These are phyloP conservation scores for Oceanodroma tethys DNA, from an alignment of 2,113 vertebrate species.

Conservation along the genomic window DNA sequence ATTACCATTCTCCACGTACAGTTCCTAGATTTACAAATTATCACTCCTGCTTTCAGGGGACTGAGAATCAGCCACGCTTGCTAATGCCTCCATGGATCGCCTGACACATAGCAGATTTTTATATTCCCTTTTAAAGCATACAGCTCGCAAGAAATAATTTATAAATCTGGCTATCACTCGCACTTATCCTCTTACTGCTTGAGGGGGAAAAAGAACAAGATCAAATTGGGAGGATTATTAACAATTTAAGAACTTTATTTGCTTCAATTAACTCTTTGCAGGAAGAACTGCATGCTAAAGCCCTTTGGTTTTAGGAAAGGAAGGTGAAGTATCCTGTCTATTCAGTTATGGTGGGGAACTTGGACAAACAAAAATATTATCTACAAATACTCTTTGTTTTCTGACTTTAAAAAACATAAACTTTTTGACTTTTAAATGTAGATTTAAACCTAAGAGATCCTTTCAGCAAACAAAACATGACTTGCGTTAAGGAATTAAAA, in stretches of 20 bases:
- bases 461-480: neutral
- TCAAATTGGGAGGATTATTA: conserved; percentile 75
- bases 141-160: conserved; percentile 72
- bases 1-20: conserved; percentile 80
- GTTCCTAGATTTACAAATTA: conserved; percentile 82
- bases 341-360: neutral
- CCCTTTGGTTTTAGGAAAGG: neutral
- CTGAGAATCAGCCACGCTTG: conserved; percentile 73
- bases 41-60: conserved; percentile 75
- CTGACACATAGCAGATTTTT: conserved; percentile 73
- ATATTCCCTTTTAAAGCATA: conserved; percentile 74
- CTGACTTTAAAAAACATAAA: neutral
- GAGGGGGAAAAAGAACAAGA: conserved; percentile 64
- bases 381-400: neutral
- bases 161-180: conserved; percentile 71
- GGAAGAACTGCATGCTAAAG: neutral
- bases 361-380: neutral
- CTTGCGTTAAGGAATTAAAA: neutral
- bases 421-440: neutral
- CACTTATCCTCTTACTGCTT: conserved; percentile 68
- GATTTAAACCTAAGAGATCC: neutral
- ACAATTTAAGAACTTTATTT: conserved; percentile 77
- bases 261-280: conserved; percentile 68
- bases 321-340: neutral
- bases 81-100: conserved; percentile 74